Evolutionary conservation across 2,113 vertebrate species (phyloP), one percentile per base, ranked within the genome.

Genomic region (Gymnocephalus cernua): DNA sequence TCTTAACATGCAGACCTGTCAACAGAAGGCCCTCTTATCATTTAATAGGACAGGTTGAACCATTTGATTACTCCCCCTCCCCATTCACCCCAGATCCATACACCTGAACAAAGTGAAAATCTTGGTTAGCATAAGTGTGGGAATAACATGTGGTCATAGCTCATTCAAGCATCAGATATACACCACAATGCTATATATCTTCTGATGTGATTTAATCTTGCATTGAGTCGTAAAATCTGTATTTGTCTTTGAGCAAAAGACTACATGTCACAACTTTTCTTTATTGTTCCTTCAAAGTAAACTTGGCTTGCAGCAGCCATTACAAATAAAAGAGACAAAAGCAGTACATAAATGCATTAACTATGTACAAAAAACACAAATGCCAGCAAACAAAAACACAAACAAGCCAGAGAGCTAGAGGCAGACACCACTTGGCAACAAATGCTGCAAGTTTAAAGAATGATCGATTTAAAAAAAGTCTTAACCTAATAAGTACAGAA

Each of bases 1-100:
- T 76, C 80, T 86, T 77, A 82, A 79, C 86, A 88, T 78, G 84
- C 77, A 68, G 75, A 72, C 76, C 78, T 83, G 67, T 82, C 66
- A 82, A 76, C 64, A 87, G 74, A 85, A 86, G 78, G 74, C 51
- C 76, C 63, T 80, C 82, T 91, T 93, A 90, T 90, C 87, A 90
- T 83, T 92, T 91, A 87, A 93, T 88, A 74, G 87, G 79, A 86
- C 86, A 88, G 14, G 56, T 44, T 79, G 81, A 88, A 79, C 53
- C 69, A 79, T 91, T 71, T 77, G 70, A 90, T 91, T 71, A 64
- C 64, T 54, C 72, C 19, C 23, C 61, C 48, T 51, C 72, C 53
- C 85, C 72, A 83, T 79, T 88, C 82, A 79, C 51, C 58, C 38
- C 13, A 6, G 56, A 85, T 89, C 69, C 68, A 86, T 85, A 77